Conservation (phyloP, 2,888 invertebrate genomes). For the Sarcophaga variegata region DNA sequence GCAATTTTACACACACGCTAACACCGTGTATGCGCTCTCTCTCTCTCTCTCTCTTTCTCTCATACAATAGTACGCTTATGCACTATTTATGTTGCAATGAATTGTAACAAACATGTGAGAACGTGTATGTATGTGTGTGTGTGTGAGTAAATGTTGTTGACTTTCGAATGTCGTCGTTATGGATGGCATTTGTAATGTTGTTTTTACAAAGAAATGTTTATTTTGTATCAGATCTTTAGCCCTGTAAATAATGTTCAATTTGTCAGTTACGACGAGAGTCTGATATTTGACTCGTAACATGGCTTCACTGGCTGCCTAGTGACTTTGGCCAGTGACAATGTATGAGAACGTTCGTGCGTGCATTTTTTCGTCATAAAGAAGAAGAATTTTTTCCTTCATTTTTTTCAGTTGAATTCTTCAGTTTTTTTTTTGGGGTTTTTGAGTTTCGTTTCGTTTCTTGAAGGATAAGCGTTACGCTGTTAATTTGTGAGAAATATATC, state of each 20-base stretch:
- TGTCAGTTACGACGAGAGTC: constrained; percentile 49
- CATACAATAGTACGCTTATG: not conserved
- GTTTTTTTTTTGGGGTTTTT: constrained; percentile 43
- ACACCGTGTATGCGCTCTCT: not conserved
- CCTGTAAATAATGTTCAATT: constrained; percentile 57
- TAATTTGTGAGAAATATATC: constrained; percentile 78
- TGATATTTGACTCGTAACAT: constrained; percentile 49
- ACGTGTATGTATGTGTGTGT: not conserved
- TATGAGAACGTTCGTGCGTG: constrained; percentile 66
- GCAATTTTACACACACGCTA: not conserved
- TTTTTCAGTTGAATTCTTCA: constrained; percentile 21
- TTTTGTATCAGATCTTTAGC: constrained; percentile 56
- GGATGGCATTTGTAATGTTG: constrained; percentile 63
- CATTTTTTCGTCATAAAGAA: constrained; percentile 37
- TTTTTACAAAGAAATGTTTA: constrained; percentile 44
- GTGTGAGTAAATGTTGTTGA: constrained; percentile 39
- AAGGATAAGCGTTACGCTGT: constrained; percentile 76
- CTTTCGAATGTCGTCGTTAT: constrained; percentile 55
- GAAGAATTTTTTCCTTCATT: constrained; percentile 57
- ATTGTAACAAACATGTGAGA: constrained; percentile 15
- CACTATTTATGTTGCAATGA: not conserved
- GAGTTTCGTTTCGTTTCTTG: no score
- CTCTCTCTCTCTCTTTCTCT: constrained; percentile 8
- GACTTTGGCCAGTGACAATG: constrained; percentile 51
- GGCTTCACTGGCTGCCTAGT: not conserved